Evolutionary conservation across 2,888 invertebrate species (phyloP).

Genomic region (Ashinkailepas kermadecensis): DNA sequence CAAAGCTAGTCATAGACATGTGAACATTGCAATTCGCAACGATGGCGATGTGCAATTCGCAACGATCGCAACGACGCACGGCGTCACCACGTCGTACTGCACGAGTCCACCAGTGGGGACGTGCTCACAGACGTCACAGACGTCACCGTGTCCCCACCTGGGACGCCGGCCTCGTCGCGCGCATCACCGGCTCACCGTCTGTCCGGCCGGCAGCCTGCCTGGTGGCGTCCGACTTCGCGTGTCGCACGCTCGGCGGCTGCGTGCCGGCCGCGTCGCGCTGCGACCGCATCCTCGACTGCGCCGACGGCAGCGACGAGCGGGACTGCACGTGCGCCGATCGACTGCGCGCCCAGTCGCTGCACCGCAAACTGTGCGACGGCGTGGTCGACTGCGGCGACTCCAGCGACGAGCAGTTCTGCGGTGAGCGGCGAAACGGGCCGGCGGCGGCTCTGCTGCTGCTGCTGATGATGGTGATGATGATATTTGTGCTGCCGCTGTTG

Average conservation of each 20-base stretch:
- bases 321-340: constrained; percentile 69
- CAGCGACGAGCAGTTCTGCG: constrained; percentile 66
- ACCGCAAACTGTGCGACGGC: constrained; percentile 69
- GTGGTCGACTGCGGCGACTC: constrained; percentile 71
- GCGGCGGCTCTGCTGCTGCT: not conserved
- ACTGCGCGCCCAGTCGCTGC: constrained; percentile 55
- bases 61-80: too few species aligned
- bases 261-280: constrained; percentile 58
- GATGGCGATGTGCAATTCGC: too few species aligned
- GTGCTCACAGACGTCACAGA: too few species aligned
- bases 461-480: too few species aligned
- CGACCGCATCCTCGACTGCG: constrained; percentile 62
- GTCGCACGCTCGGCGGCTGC: constrained; percentile 42
- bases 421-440: constrained; percentile 44
- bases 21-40: too few species aligned
- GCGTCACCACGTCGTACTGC: too few species aligned
- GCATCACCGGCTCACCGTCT: too few species aligned
- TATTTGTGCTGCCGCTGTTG: too few species aligned
- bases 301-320: constrained; percentile 59
- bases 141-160: too few species aligned
- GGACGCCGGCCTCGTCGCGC: too few species aligned
- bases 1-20: too few species aligned
- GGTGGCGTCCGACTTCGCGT: not conserved
- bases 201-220: not conserved
- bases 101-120: too few species aligned